A percentile compares a stretch with the other conserved stretches of the same genome.
Evolutionary conservation across 2,797 vertebrate genomes (phyloP).

Genomic region (Acanthurus leucopareius): DNA sequence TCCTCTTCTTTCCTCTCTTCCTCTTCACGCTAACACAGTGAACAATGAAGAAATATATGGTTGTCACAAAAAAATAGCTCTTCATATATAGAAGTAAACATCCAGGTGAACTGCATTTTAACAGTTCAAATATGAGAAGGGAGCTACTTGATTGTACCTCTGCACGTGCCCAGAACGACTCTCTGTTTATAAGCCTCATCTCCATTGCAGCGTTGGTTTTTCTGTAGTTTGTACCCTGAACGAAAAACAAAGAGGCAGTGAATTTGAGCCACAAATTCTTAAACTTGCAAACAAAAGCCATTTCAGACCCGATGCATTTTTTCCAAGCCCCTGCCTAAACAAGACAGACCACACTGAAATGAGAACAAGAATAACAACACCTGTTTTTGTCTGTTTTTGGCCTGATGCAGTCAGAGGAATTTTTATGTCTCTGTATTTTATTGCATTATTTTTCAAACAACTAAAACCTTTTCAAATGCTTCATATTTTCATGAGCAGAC

Average conservation of each 20-base stretch:
- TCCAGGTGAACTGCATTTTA: background rate
- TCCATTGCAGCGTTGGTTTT: constrained; percentile 92
- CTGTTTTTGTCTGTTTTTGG: too few relatives aligned
- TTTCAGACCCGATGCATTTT: too few relatives aligned
- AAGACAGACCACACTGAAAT: too few relatives aligned
- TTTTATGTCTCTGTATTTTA: too few relatives aligned
- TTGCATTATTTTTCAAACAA: too few relatives aligned
- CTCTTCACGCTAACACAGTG: constrained; percentile 83
- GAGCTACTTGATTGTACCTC: constrained; percentile 82
- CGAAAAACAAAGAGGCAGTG: background rate
- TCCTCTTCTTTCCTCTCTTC: constrained; percentile 87
- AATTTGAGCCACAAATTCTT: background rate
- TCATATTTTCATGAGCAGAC: background rate
- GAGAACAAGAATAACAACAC: too few relatives aligned
- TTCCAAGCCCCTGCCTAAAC: too few relatives aligned
- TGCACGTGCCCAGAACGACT: constrained; percentile 92
- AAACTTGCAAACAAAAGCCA: background rate
- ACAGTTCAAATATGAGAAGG: background rate
- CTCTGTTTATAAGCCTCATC: constrained; percentile 89
- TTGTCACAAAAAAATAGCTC: background rate
- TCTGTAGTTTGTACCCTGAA: constrained; percentile 91
- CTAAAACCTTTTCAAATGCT: background rate
- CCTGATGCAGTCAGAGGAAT: too few relatives aligned
- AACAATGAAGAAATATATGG: background rate
- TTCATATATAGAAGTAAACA: background rate